phyloP scores from a whole-genome alignment of 2,888 invertebrate species.

The Dynastes hyllus region DNA sequence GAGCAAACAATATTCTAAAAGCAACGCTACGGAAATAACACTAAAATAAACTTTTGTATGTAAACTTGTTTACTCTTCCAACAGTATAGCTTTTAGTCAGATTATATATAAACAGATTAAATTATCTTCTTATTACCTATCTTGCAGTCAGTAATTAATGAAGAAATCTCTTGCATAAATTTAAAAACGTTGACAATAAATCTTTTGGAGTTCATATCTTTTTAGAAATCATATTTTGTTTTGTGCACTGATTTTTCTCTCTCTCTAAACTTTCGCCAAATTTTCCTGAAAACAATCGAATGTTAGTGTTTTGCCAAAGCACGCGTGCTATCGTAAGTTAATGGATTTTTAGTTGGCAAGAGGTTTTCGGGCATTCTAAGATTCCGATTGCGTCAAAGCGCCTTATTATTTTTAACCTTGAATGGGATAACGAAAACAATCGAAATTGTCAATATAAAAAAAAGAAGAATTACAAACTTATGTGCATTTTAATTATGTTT shows the following conservation, averaged over 20 bases:
- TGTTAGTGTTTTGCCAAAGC: conserved; percentile 19
- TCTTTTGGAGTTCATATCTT: too few relatives aligned
- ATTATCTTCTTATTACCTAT: too few relatives aligned
- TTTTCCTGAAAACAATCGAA: conserved; percentile 18
- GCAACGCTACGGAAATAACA: too few relatives aligned
- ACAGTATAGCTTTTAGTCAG: too few relatives aligned
- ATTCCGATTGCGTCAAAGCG: conserved; percentile 8
- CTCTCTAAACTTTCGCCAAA: not conserved
- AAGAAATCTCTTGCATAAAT: not conserved
- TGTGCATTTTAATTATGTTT: too few relatives aligned
- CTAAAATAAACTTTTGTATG: too few relatives aligned
- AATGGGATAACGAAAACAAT: not conserved
- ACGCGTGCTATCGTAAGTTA: conserved; percentile 11
- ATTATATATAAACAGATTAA: too few relatives aligned
- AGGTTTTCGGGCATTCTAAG: conserved; percentile 10
- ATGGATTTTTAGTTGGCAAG: conserved; percentile 17
- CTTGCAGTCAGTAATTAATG: not conserved
- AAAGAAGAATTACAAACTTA: not conserved
- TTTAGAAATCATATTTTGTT: not conserved
- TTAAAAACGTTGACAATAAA: too few relatives aligned
- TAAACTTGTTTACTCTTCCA: too few relatives aligned
- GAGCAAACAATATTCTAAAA: too few relatives aligned
- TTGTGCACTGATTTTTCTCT: not conserved
- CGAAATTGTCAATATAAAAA: not conserved
- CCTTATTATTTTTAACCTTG: conserved; percentile 2